Conservation (phyloP, 2,113 vertebrate species). For the Ochotona princeps region DNA sequence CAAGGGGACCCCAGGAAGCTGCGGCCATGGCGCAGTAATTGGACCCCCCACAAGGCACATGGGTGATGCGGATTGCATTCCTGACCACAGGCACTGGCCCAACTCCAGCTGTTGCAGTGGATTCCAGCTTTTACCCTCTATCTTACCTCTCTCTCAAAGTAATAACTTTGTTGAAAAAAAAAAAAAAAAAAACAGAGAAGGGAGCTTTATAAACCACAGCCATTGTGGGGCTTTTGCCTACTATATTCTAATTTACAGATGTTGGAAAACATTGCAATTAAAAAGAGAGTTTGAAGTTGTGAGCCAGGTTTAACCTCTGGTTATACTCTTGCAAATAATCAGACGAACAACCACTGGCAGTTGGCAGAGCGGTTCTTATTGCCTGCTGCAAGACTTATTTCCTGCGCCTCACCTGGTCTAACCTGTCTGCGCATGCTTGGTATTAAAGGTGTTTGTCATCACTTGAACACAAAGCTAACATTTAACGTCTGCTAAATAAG, state of each 20-base stretch:
- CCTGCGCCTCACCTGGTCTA: neutral
- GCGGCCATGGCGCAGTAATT: no score
- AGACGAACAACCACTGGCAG: neutral
- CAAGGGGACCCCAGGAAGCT: no score
- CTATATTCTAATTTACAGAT: neutral
- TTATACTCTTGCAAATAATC: neutral
- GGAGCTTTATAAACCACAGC: neutral
- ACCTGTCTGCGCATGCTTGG: neutral
- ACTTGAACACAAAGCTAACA: slow-evolving; percentile 20
- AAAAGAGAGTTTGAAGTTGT: slow-evolving; percentile 9
- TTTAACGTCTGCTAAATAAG: neutral
- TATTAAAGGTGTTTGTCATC: neutral
- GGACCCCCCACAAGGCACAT: no score
- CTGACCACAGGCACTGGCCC: no score
- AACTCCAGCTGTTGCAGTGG: no score
- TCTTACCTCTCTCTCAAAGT: no score
- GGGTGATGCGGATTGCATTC: no score
- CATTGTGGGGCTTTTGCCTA: neutral
- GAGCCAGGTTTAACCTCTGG: neutral
- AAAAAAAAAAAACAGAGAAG: neutral
- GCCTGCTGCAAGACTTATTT: neutral
- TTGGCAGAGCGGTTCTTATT: neutral
- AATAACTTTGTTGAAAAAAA: no score
- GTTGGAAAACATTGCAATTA: neutral
- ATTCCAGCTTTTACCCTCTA: no score